Percentiles rank a stretch among this genome's conserved stretches.
These are phyloP conservation scores for Enteromius thamalakanensis DNA, from an alignment of 2,797 vertebrate genomes.

Conservation along the genomic window DNA sequence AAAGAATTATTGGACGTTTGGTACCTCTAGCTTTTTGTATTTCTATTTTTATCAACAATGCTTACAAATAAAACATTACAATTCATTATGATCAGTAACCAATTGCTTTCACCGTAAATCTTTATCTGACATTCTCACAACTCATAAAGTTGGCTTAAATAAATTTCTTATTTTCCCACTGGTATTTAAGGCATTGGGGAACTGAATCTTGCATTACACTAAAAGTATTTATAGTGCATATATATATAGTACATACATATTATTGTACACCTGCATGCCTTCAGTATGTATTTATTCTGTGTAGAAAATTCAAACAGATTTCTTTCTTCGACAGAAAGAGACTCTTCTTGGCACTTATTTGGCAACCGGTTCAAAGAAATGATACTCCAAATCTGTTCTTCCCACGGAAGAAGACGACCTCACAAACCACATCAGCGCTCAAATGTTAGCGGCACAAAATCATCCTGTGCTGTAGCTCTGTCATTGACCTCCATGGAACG, in stretches of 20 bases:
- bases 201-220: conserved; percentile 7
- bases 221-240: not conserved
- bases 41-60: not conserved
- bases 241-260: no score
- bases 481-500: conserved; percentile 56
- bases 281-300: not conserved
- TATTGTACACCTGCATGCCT: not conserved
- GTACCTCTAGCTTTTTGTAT: no score
- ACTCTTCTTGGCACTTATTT: not conserved
- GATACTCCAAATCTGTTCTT: conserved; percentile 28
- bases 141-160: conserved; percentile 4
- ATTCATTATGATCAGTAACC: not conserved
- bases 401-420: conserved; percentile 24
- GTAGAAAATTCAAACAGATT: not conserved
- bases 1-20: not conserved
- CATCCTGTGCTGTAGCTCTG: conserved; percentile 47
- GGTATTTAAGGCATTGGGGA: not conserved
- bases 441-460: conserved; percentile 49
- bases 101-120: conserved; percentile 7
- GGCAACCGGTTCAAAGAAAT: not conserved
- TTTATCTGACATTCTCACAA: not conserved
- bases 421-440: conserved; percentile 60
- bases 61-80: not conserved
- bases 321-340: not conserved
- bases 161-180: not conserved